Base-by-base conservation (phyloP, 2,797 vertebrate species). In the Florisuga fusca region DNA sequence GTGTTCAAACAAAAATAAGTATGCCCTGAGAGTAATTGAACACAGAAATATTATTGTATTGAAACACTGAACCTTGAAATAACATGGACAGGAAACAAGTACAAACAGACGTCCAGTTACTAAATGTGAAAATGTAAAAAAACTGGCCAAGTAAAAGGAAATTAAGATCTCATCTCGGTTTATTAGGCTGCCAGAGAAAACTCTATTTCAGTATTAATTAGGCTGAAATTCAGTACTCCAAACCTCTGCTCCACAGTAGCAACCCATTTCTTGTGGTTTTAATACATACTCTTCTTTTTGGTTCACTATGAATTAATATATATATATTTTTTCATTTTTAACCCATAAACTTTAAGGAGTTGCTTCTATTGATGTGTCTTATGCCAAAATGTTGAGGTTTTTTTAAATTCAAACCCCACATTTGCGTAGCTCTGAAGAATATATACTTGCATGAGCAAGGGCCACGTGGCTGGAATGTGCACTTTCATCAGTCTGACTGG, bases 1-100 rank as follows among this genome's bases (percentile, higher is more conserved):
- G 14, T 85, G 20, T 94, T 91, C 77, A 91, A 94, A 92, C 27
- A 83, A 46, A 93, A 87, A 34, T 84, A 45, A 82, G 15, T 53
- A 51, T 72, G 46, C 55, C n/a, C 66, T 69, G 82, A 59, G 64
- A 92, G 25, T 45, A 85, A 69, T n/a, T 92, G 57, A 91, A 66
- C n/a, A 59, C 5, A 15, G 51, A 83, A 80, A 72, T 76, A 84
- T 38, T 87, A 46, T 46, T 90, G 45, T 61, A 79, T 57, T 34
- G 48, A 90, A 92, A 71, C 2, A 7, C n/a, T 43, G 73, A 85
- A 94, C 23, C 36, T 62, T 64, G 61, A 82, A 78, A 21, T 46
- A 84, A 58, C 2, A 5, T 12, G 73, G 74, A 54, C 57, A 84
- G 87, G 26, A 80, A 95, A 76, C 18, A 85, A 41, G 61, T 27